Conservation (phyloP, 1,140 invertebrate genomes). For the Drosophila kohkoa region DNA sequence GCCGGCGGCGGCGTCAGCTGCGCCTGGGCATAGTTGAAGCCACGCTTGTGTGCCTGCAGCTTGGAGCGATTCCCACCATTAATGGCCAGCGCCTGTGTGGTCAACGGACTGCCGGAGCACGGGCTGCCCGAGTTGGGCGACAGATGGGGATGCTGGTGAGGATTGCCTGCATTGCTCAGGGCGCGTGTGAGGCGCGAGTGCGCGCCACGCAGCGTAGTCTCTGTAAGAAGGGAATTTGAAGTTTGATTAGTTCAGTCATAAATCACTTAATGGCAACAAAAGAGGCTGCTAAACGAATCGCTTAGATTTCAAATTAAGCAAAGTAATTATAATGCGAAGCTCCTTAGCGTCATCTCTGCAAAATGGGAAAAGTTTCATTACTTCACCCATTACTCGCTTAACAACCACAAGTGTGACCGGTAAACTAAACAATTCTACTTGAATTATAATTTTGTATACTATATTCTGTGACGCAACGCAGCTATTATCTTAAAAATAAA, state of each 20-base stretch:
- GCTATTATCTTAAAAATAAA: too few species aligned
- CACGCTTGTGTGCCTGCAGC: conserved; percentile 58
- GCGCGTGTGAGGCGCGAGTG: conserved; percentile 57
- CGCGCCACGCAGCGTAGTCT: conserved; percentile 27
- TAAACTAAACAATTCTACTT: too few species aligned
- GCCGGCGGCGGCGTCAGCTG: conserved; percentile 55
- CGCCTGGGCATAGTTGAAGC: conserved; percentile 86
- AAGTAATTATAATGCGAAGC: too few species aligned
- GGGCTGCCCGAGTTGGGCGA: conserved; percentile 68
- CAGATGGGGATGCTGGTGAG: conserved; percentile 31
- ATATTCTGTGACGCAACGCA: too few species aligned
- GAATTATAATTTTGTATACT: too few species aligned
- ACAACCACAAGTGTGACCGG: too few species aligned
- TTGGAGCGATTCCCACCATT: conserved; percentile 62
- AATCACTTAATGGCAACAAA: too few species aligned
- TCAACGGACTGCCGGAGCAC: conserved; percentile 59
- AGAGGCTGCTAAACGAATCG: too few species aligned
- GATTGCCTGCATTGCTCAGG: conserved; percentile 57
- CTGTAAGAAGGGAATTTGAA: neutral
- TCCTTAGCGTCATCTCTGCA: too few species aligned
- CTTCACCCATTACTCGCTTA: too few species aligned
- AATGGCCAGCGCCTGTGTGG: conserved; percentile 64
- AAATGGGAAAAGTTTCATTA: too few species aligned
- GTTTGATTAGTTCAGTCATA: neutral
- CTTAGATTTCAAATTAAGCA: too few species aligned